phyloP scores from a whole-genome alignment of 1,140 invertebrate species.

The Drosophila pallidifrons region DNA sequence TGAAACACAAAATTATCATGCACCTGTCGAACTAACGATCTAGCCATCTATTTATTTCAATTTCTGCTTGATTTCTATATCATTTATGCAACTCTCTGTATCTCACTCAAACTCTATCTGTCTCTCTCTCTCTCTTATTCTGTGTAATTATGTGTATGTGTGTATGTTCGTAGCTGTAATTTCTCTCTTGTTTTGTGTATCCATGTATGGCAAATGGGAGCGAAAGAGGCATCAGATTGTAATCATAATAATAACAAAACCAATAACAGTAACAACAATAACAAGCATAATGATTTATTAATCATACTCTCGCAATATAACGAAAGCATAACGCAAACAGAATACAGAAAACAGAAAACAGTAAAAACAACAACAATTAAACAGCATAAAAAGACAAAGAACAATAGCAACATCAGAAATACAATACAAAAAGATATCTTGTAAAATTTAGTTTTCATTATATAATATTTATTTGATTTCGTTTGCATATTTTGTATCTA shows the following conservation, averaged over 20 bases:
- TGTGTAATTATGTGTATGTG: conserved; percentile 12
- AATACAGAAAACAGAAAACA: conserved; percentile 28
- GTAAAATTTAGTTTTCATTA: neutral
- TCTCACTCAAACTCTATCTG: neutral
- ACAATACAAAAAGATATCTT: neutral
- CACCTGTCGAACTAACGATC: conserved; percentile 24
- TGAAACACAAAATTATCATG: conserved; percentile 26
- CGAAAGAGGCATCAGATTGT: conserved; percentile 84
- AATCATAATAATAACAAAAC: conserved; percentile 62
- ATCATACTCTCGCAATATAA: conserved; percentile 47
- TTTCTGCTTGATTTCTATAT: conserved; percentile 28
- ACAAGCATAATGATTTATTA: conserved; percentile 41
- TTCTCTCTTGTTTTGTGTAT: conserved; percentile 66
- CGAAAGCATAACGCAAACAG: conserved; percentile 41
- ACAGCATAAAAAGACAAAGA: conserved; percentile 7
- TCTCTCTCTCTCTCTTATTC: neutral
- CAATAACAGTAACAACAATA: conserved; percentile 52
- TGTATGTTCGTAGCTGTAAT: conserved; percentile 37
- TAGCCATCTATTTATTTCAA: conserved; percentile 7
- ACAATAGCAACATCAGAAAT: neutral
- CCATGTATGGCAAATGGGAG: conserved; percentile 84
- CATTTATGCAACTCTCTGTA: conserved; percentile 14
- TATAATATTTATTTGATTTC: neutral
- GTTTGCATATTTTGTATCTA: conserved; percentile 5
- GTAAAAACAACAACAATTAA: conserved; percentile 51